Base-by-base conservation (phyloP, 2,797 vertebrate genomes). In the Pseudochaenichthys georgianus region DNA sequence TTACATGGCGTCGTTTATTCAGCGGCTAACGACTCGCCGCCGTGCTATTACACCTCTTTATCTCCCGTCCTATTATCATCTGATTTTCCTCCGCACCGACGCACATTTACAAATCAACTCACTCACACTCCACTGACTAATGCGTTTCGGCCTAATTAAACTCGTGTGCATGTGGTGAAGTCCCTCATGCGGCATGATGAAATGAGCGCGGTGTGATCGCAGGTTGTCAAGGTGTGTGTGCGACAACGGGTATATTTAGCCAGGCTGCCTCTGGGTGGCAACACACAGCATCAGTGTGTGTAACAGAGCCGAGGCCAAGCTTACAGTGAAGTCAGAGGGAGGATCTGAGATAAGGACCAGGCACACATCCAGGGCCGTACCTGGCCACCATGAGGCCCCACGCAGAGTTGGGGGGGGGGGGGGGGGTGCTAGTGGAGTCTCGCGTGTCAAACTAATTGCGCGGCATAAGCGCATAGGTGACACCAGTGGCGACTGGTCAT, bases 131-230 rank as follows among this genome's bases (percentile, higher is more conserved):
- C 75, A 48, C 65, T 58, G 87, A 72, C 77, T 84, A 67, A 89
- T 88, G 71, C 42, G 64, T 75, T 86, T 86, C 42, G 0, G 87
- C 86, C 78, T 91, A 81, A 89, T 91, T 89, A 83, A 87, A 83
- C 84, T 65, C 58, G 38, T 87, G 82, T 81, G 77, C 84, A 76
- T 83, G 87, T 84, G 77, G 64, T 75, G 77, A 78, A 76, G 82
- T 84, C 77, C 65, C 76, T 84, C 86, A 84, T 82, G 87, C 84
- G 13, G 86, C 58, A 73, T 81, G 82, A 91, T 82, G 80, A 78
- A 50, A 88, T 78, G 78, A 88, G 82, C 77, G 66, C 77, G 23
- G 82, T 74, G 86, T 70, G 84, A 81, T 82, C 50, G 68, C 89
- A 82, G 83, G 81, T 87, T 80, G 81, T 83, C 79, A 73, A 88